phyloP scores from a whole-genome alignment of 2,888 invertebrate species.

The Diplolepis rosae region DNA sequence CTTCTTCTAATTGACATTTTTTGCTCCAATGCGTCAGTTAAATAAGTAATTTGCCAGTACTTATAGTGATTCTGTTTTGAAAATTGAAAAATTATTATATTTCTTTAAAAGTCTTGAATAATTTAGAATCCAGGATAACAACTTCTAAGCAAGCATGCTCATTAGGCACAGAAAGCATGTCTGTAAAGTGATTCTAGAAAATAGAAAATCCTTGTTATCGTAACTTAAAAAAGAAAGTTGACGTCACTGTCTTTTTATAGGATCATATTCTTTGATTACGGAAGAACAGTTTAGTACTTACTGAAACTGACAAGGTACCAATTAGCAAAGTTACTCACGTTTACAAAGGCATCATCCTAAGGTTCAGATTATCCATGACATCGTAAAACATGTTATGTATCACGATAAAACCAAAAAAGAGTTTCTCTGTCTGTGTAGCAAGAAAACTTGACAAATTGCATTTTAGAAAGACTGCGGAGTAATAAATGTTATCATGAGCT shows the following conservation, averaged over 20 bases:
- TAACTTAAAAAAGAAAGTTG: conserved; percentile 20
- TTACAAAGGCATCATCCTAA: background rate
- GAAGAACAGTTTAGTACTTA: background rate
- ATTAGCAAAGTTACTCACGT: background rate
- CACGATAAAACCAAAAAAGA: background rate
- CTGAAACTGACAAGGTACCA: background rate
- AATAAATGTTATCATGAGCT: conserved; percentile 28
- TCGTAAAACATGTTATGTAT: background rate
- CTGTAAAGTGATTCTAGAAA: background rate
- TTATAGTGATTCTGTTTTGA: too few relatives aligned
- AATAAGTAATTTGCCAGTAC: too few relatives aligned
- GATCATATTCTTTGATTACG: background rate
- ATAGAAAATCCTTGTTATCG: background rate
- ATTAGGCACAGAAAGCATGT: background rate
- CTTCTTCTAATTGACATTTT: too few relatives aligned
- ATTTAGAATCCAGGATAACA: background rate
- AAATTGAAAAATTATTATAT: too few relatives aligned
- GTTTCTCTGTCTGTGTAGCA: background rate
- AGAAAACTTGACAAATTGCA: background rate
- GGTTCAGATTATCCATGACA: background rate
- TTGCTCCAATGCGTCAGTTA: too few relatives aligned
- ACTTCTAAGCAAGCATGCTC: background rate
- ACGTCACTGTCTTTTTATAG: conserved; percentile 10
- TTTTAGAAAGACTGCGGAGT: background rate
- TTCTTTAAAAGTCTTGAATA: too few relatives aligned